Percentiles rank a stretch among this genome's conserved stretches.
phyloP scores from a whole-genome alignment of 92 coral and sea anemone genomes.

The Heteractis magnifica region DNA sequence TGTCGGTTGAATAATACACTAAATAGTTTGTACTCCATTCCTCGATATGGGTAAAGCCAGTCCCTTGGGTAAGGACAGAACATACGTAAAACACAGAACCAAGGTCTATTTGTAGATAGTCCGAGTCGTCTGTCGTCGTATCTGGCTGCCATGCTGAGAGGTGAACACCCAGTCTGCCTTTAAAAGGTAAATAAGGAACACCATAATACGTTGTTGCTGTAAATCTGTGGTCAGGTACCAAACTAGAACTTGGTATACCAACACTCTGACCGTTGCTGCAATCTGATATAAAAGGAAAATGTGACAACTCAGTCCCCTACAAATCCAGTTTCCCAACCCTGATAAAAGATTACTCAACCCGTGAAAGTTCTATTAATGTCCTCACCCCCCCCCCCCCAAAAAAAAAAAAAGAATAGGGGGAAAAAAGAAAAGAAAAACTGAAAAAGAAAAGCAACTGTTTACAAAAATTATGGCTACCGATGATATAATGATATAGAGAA shows the following conservation, averaged over 20 bases:
- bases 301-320: no score
- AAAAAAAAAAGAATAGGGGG: no score
- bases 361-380: no score
- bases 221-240: neutral
- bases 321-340: no score
- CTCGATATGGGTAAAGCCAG: neutral
- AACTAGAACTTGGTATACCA: neutral
- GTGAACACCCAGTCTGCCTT: neutral
- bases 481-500: no score
- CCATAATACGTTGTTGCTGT: neutral
- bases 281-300: no score
- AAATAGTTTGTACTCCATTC: neutral
- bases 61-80: neutral
- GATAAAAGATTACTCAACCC: no score
- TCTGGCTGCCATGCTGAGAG: neutral
- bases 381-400: no score
- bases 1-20: neutral
- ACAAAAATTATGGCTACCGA: no score
- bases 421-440: no score
- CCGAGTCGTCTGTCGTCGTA: neutral
- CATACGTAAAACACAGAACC: neutral
- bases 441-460: no score
- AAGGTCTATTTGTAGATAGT: constrained; percentile 2
- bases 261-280: neutral
- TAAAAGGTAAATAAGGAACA: neutral